Evolutionary conservation across 2,888 invertebrate genomes (phyloP).

Genomic region (Proisotoma minuta): DNA sequence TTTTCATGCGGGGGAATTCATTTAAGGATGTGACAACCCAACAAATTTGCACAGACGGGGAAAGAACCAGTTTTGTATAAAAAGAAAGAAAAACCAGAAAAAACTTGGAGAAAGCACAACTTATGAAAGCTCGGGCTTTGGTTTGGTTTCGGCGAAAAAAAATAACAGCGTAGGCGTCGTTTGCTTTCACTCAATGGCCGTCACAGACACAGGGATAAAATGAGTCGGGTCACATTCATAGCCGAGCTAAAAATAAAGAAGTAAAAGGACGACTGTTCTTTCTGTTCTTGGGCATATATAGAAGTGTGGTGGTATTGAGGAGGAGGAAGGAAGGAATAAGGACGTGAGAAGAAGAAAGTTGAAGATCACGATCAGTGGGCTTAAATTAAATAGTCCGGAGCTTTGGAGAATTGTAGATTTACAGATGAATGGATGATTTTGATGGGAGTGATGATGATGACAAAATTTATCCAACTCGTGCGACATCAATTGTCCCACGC

Average conservation of each 20-base stretch:
- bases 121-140: no score
- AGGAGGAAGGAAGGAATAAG: not conserved
- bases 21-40: not conserved
- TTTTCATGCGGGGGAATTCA: not conserved
- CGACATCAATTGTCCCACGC: no score
- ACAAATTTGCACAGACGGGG: constrained; percentile 8
- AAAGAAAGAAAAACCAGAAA: no score
- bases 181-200: no score
- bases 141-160: no score
- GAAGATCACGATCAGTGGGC: not conserved
- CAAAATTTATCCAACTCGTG: not conserved
- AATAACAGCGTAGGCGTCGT: no score
- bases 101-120: no score
- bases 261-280: not conserved
- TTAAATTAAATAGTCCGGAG: not conserved
- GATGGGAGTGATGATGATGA: not conserved
- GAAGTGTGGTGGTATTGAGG: not conserved
- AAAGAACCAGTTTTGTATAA: not conserved
- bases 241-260: not conserved
- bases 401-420: not conserved
- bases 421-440: not conserved
- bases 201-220: no score
- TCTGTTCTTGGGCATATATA: not conserved
- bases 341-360: not conserved
- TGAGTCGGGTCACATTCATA: no score